Conservation (phyloP, 2,113 vertebrate genomes). For the Rhabdornis inornatus region DNA sequence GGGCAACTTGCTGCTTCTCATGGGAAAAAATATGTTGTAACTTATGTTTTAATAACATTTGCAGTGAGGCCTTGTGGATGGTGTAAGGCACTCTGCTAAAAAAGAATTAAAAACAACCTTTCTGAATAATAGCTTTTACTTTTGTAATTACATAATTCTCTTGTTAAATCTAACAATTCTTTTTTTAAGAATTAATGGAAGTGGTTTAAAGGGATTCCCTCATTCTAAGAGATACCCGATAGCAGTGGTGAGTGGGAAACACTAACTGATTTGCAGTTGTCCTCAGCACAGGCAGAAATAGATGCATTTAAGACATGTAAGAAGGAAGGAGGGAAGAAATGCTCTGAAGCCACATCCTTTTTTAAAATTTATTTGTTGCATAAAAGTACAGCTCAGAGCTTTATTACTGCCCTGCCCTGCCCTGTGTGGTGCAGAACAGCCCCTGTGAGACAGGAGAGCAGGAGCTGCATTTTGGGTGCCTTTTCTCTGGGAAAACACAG, state of each 20-base stretch:
- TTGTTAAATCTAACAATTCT: not conserved
- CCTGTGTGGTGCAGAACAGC: not conserved
- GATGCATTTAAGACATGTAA: not conserved
- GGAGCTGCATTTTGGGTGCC: not conserved
- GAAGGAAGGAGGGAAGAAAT: rapidly evolving
- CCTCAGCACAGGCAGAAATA: not conserved
- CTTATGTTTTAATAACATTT: not conserved
- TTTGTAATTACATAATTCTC: not conserved
- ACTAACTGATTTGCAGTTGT: not conserved
- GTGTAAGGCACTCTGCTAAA: not conserved
- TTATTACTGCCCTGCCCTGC: not conserved
- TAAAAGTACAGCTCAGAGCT: not conserved
- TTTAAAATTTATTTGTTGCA: not conserved
- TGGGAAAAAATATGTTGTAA: not conserved
- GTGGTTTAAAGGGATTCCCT: not conserved
- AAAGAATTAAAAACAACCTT: not conserved
- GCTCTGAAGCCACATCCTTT: not conserved
- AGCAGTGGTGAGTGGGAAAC: not conserved
- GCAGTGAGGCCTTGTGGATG: not conserved
- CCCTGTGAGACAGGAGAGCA: not conserved
- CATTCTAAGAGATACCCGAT: not conserved
- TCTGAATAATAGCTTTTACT: not conserved
- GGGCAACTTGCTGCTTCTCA: not conserved
- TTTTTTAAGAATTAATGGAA: not conserved
- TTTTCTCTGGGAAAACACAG: not conserved